Evolutionary conservation across 1,140 invertebrate species (phyloP), one percentile per base, ranked within the genome.

Genomic region (Coenobita brevimanus): DNA sequence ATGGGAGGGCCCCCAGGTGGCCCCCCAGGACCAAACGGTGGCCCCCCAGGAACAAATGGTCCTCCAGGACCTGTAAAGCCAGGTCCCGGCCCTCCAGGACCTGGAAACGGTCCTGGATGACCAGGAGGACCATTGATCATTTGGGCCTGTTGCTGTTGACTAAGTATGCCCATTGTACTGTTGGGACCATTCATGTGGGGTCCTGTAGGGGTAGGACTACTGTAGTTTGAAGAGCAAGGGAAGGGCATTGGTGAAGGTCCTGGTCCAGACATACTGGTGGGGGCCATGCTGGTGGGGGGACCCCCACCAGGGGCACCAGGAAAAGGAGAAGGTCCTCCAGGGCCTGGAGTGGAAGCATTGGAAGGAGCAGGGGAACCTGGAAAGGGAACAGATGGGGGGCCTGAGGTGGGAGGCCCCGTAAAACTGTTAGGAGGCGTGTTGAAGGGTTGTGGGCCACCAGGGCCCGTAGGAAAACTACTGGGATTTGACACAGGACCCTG

Each of bases 1-100:
- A 89, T 89, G 27, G 88, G 89, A 46, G 91, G 91, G 69, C 91
- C 91, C 76, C 92, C 92, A 3, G 89, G 75, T 60, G 87, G 82
- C 62, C 91, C 90, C n/a, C 88, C 82, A 2, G 89, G 89, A 27
- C 90, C 90, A 82, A 91, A 91, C n/a, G 91, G 90, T 81, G 89
- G 89, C 4, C 90, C 89, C 36, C 89, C 88, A 64, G 89, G 82
- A 43, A 86, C 91, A 75, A 91, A 91, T 41, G 89, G 83, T 71
- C 89, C 90, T 60, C 89, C 82, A 36, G 89, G 90, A 13, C 89
- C 91, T 38, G 79, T 88, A 89, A 92, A 90, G 36, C 89, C 90
- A 17, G 90, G 80, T 21, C 90, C 89, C n/a, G 91, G 91, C 17
- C 91, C 90, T 76, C 89, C 89, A 17, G 88, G 90, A 33, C 89